Evolutionary conservation across 1,140 invertebrate species (phyloP).

Genomic region (Macrobrachium rosenbergii): DNA sequence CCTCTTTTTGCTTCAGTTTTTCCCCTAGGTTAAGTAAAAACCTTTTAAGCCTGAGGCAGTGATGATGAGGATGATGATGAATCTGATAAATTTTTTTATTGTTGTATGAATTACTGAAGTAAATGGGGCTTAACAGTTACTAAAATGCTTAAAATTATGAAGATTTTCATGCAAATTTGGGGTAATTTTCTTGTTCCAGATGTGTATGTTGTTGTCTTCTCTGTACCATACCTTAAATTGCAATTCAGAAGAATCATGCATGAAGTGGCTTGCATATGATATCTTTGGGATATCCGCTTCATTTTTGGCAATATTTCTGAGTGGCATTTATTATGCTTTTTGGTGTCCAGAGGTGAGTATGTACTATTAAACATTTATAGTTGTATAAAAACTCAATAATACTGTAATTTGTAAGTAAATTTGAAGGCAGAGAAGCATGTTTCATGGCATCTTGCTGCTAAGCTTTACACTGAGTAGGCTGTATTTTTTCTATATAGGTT

Average conservation of each 20-base stretch:
- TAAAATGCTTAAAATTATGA: not conserved
- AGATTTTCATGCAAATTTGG: too few species aligned
- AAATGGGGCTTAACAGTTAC: not conserved
- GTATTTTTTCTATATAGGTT: too few species aligned
- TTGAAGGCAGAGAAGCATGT: too few species aligned
- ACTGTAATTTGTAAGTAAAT: too few species aligned
- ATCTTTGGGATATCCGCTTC: conserved; percentile 94
- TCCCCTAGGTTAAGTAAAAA: too few species aligned
- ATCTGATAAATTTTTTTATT: too few species aligned
- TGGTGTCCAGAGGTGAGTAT: conserved; percentile 83
- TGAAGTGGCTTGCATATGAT: conserved; percentile 90
- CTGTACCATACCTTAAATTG: conserved; percentile 96
- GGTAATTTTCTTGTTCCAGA: conserved; percentile 75
- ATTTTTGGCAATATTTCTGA: conserved; percentile 92
- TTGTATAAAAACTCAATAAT: not conserved
- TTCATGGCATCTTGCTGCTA: too few species aligned
- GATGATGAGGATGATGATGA: too few species aligned
- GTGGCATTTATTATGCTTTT: conserved; percentile 96
- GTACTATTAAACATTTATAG: not conserved
- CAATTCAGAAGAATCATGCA: conserved; percentile 87
- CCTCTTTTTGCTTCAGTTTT: too few species aligned
- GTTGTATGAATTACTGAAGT: too few species aligned
- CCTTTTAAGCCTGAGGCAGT: too few species aligned
- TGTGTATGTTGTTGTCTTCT: conserved; percentile 93
- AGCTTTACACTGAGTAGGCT: too few species aligned